Evolutionary conservation across 2,888 invertebrate species (phyloP), one percentile per base, ranked within the genome.

Genomic region (Allolobophora icterica): DNA sequence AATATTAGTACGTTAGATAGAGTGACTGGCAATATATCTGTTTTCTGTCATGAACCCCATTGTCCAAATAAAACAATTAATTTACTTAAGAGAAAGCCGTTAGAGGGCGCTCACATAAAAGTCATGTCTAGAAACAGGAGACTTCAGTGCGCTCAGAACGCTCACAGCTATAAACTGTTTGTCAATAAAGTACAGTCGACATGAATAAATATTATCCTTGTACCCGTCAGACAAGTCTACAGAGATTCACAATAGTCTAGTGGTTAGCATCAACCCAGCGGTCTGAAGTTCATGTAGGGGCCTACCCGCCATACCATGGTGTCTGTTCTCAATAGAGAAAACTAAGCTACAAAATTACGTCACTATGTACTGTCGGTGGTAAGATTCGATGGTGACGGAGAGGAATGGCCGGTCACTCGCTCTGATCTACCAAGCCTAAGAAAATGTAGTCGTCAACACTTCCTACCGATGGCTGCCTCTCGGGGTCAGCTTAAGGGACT

Each of bases 41-140:
- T 71, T 71, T 71, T 71, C 71, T 71, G 71, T 71, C n/a, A n/a
- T n/a, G 30, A n/a, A 71, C 3, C n/a, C 71, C 71, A 71, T n/a
- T 71, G 71, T 71, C 71, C 71, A 71, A 71, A 71, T 71, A 71
- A 71, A 71, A 71, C n/a, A 71, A 71, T 71, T n/a, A 71, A 5
- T 71, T 71, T 71, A 71, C 30, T 71, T 3, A n/a, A n/a, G 30
- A n/a, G 30, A 71, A 71, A n/a, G n/a, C 17, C 71, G 71, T n/a
- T n/a, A 71, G 71, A n/a, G 71, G 71, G 71, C 71, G 71, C 71
- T 30, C 71, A 71, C 6, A 71, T n/a, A 71, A 71, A 71, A 71
- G 71, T 71, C 71, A 71, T 71, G 71, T 71, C 71, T 71, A 71
- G 6, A 8, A n/a, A 71, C 71, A 30, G 1, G 2, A 71, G 30